Evolutionary conservation across 2,888 invertebrate species (phyloP).

Genomic region (Lottia scabra): DNA sequence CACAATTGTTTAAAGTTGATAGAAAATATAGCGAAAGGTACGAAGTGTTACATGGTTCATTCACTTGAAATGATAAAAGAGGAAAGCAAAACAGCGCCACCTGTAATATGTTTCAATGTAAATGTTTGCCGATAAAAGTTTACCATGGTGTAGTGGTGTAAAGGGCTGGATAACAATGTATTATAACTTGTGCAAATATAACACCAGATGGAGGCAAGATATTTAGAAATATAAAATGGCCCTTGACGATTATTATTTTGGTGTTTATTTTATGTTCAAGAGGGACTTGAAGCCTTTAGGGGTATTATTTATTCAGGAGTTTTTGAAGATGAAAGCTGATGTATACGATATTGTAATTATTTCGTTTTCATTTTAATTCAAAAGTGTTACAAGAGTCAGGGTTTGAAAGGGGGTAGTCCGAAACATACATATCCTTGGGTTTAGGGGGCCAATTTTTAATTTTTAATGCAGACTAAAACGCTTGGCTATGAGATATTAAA

Average conservation of each 20-base stretch:
- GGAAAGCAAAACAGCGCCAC: neutral
- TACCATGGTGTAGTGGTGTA: neutral
- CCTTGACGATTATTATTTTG: neutral
- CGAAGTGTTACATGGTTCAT: neutral
- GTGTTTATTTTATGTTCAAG: slow-evolving; percentile 1
- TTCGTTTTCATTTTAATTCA: no score
- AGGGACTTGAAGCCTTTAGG: neutral
- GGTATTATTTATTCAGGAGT: no score
- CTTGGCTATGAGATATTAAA: no score
- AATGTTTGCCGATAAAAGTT: slow-evolving; percentile 1
- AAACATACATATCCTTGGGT: no score
- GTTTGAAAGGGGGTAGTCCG: no score
- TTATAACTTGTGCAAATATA: neutral
- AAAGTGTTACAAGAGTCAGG: no score
- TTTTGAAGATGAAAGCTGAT: no score
- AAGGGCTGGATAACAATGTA: neutral
- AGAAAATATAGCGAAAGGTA: neutral
- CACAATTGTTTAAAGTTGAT: neutral
- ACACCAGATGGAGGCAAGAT: neutral
- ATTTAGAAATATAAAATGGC: neutral
- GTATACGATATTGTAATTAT: no score
- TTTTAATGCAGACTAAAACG: no score
- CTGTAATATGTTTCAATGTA: slow-evolving; percentile 1
- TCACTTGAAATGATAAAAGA: neutral
- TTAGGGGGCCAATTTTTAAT: no score